phyloP scores from a whole-genome alignment of 1,140 invertebrate species.

The Orchestia grillus region DNA sequence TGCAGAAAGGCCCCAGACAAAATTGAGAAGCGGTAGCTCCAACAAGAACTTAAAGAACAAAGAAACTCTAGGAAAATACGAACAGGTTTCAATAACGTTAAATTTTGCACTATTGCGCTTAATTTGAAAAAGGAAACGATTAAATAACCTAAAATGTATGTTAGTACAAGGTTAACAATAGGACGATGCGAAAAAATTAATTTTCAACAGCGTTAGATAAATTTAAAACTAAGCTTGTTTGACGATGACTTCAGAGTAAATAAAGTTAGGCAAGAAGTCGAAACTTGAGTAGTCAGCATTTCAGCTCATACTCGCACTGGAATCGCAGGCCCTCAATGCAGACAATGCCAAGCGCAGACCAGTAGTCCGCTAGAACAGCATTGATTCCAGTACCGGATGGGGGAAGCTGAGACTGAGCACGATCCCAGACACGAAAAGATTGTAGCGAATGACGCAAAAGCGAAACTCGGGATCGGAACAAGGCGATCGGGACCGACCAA shows the following conservation, averaged over 20 bases:
- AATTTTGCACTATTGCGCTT: neutral
- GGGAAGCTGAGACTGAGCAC: neutral
- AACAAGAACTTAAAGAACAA: neutral
- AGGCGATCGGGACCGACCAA: neutral
- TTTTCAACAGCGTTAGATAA: neutral
- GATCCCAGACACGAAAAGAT: neutral
- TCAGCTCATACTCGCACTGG: neutral
- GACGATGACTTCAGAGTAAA: neutral
- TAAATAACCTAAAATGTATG: neutral
- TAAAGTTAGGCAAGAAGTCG: neutral
- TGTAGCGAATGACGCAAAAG: neutral
- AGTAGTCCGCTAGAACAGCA: neutral
- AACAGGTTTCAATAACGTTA: neutral
- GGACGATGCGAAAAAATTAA: neutral
- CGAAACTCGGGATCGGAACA: neutral
- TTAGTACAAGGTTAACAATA: neutral
- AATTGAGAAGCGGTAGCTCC: neutral
- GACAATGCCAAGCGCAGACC: too few relatives aligned
- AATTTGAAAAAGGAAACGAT: neutral
- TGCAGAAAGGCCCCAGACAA: neutral
- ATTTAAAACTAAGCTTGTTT: neutral
- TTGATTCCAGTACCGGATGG: neutral
- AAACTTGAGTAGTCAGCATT: neutral
- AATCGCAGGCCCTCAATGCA: neutral
- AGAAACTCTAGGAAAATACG: neutral